Base-by-base conservation (phyloP, 2,797 vertebrate species). In the Synanceia verrucosa region DNA sequence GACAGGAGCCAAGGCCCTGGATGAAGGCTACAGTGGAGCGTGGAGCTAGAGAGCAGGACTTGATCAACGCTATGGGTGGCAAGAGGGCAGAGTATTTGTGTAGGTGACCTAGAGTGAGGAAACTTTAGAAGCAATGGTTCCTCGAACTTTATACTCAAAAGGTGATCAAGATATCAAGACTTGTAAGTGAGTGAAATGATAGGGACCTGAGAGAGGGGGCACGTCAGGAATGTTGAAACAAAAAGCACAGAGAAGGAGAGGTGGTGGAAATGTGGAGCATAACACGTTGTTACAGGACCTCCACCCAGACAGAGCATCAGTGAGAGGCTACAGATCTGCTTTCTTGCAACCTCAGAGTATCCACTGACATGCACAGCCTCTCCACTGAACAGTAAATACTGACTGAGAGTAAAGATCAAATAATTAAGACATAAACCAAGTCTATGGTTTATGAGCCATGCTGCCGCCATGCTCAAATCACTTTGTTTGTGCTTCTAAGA, bases 151-250 rank as follows among this genome's bases (percentile, higher is more conserved):
- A 41, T 9, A 3, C 62, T 36, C 19, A 4, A 39, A 47, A 66
- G 51, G 57, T 64, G 43, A 44, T 72, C 39, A 18, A 29, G 44
- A 65, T 34, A 43, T 69, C 52, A 50, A 29, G 48, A 78, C 60
- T 14, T 5, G 10, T 39, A 60, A 66, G 11, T 65, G 58, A 76
- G 33, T 6, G 47, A 70, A 73, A 86, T 82, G 69, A 70, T 70
- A 81, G 76, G 57, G 62, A 74, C 62, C 29, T 13, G 53, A 76
- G 60, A 75, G 65, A 70, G 46, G 60, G 84, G 79, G 72, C 77
- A 79, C 9, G 66, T 41, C 52, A 80, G 82, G 86, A 88, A 89
- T 86, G 86, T 58, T 71, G 44, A 70, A 84, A 81, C 61, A 78
- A 84, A n/a, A 89, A 83, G 80, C 72, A 59, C 0, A 6, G 61